These are phyloP conservation scores for Pseudomyrmex cubaensis DNA, from an alignment of 1,140 invertebrate genomes.

Conservation along the genomic window DNA sequence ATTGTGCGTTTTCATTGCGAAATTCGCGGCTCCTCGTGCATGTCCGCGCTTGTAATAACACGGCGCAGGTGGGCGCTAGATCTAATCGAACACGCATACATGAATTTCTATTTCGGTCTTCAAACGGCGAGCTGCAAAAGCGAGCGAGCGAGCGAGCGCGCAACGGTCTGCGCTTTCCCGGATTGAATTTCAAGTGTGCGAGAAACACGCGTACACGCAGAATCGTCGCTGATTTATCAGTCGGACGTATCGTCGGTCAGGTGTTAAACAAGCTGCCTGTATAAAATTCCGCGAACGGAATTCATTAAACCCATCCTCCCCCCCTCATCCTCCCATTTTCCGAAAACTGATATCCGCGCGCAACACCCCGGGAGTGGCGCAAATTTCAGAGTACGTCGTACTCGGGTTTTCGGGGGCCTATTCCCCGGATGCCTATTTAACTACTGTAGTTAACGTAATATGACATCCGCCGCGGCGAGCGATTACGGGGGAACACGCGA, in stretches of 20 bases:
- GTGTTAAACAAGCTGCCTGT: conserved; percentile 23
- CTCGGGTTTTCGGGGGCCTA: conserved; percentile 58
- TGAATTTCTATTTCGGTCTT: conserved; percentile 40
- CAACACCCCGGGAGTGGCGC: background rate
- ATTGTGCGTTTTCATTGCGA: conserved; percentile 4
- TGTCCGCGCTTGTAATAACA: conserved; percentile 43
- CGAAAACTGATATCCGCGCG: conserved; percentile 60
- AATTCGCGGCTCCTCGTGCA: conserved; percentile 40
- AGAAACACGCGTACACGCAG: background rate
- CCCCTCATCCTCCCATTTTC: background rate
- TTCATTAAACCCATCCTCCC: conserved; percentile 52
- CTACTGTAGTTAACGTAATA: conserved; percentile 74
- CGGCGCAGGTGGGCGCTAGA: conserved; percentile 32
- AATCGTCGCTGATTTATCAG: conserved; percentile 31
- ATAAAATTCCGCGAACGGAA: conserved; percentile 53
- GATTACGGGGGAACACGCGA: conserved; percentile 75
- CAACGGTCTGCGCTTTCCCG: conserved; percentile 1
- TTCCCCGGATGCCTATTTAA: conserved; percentile 72
- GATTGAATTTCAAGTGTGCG: conserved; percentile 21
- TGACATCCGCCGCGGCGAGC: conserved; percentile 72
- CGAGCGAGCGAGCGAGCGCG: background rate
- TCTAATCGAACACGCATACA: conserved; percentile 43
- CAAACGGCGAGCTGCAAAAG: background rate
- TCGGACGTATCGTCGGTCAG: conserved; percentile 13
- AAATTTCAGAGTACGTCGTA: conserved; percentile 62